Evolutionary conservation across 2,888 invertebrate genomes (phyloP).

Genomic region (Diplazon laetatorius): DNA sequence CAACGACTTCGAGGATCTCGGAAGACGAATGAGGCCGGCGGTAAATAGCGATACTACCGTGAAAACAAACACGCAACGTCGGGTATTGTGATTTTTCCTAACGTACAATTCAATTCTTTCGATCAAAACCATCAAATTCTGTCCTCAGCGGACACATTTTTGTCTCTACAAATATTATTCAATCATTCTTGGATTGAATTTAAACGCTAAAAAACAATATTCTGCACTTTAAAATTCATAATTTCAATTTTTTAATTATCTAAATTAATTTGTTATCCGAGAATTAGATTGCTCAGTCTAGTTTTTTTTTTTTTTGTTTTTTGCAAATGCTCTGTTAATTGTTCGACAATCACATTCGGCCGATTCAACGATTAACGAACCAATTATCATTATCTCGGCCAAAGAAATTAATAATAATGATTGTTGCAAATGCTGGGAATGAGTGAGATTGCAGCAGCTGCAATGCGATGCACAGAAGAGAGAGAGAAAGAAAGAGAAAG

Average conservation of each 20-base stretch:
- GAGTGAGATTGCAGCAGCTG: constrained; percentile 15
- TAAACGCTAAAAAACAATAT: too few species aligned
- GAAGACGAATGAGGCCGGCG: constrained; percentile 54
- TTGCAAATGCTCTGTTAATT: neutral
- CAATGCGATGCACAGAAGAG: neutral
- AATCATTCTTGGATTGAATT: neutral
- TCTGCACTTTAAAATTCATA: too few species aligned
- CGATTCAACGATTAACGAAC: neutral
- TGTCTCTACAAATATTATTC: neutral
- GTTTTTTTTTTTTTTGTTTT: too few species aligned
- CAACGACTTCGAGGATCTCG: constrained; percentile 37
- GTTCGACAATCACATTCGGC: neutral
- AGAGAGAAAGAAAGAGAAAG: constrained; percentile 10
- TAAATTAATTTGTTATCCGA: too few species aligned
- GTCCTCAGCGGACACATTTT: neutral
- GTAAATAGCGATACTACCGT: constrained; percentile 55
- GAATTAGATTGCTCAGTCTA: neutral
- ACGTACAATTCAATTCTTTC: constrained; percentile 3
- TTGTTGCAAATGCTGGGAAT: neutral
- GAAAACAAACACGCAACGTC: constrained; percentile 10
- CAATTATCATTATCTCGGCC: neutral
- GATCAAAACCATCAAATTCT: neutral
- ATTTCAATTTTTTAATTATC: too few species aligned
- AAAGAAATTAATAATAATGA: neutral
- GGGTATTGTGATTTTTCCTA: constrained; percentile 34